phyloP scores from a whole-genome alignment of 2,888 invertebrate genomes.

The Ganaspis brasiliensis region DNA sequence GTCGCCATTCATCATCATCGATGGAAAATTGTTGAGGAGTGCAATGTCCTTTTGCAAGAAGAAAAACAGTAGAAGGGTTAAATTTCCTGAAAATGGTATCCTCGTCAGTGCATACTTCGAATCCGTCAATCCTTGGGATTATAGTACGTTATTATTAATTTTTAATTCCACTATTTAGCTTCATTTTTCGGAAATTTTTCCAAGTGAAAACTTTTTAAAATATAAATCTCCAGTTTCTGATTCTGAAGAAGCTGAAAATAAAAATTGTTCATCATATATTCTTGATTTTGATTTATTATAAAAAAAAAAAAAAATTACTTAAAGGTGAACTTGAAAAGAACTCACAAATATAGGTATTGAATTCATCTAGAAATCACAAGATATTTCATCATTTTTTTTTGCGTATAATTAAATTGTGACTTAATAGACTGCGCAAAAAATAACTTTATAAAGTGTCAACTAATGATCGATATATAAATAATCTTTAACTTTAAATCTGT shows the following conservation, averaged over 20 bases:
- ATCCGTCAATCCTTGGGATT: conserved; percentile 28
- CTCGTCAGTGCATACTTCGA: conserved; percentile 28
- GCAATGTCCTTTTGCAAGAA: conserved; percentile 39
- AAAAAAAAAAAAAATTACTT: neutral
- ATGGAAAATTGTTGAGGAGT: conserved; percentile 29
- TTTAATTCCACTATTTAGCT: neutral
- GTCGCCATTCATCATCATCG: conserved; percentile 28
- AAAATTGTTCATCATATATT: too few relatives aligned
- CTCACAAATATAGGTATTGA: neutral
- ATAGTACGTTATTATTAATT: conserved; percentile 30
- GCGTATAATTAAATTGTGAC: neutral
- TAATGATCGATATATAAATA: neutral
- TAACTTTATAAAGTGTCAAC: neutral
- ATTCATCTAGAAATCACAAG: conserved; percentile 6
- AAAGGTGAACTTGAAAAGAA: neutral
- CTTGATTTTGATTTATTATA: too few relatives aligned
- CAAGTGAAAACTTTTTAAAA: too few relatives aligned
- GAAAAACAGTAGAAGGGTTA: conserved; percentile 18
- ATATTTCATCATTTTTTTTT: conserved; percentile 4
- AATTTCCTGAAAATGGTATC: conserved; percentile 25
- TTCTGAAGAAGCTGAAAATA: too few relatives aligned
- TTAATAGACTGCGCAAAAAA: neutral
- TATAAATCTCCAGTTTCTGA: too few relatives aligned
- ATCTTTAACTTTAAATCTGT: neutral
- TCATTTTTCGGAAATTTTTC: neutral